Evolutionary conservation across 1,140 invertebrate genomes (phyloP).

Genomic region (Panulirus ornatus): DNA sequence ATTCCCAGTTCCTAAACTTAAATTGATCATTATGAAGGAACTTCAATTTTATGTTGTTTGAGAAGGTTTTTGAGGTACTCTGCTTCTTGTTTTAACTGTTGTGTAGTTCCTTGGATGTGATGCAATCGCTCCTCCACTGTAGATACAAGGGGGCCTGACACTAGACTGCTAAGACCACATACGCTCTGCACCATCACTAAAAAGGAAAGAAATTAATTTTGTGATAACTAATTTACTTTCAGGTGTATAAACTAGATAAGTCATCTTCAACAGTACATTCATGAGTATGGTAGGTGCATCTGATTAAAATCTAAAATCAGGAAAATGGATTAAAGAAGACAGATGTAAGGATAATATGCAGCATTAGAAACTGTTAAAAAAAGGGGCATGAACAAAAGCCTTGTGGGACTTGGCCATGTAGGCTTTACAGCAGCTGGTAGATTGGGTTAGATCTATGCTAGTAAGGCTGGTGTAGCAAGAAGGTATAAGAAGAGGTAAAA

Average conservation of each 20-base stretch:
- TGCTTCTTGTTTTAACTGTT: slow-evolving; percentile 53
- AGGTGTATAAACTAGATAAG: no score
- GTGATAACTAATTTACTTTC: neutral
- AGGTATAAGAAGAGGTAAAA: no score
- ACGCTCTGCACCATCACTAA: slow-evolving; percentile 65
- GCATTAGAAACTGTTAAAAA: neutral
- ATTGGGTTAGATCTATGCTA: no score
- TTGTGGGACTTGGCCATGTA: no score
- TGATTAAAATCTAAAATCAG: neutral
- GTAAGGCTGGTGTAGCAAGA: no score
- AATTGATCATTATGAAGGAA: slow-evolving; percentile 22
- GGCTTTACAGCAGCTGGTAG: no score
- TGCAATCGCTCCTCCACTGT: slow-evolving; percentile 44
- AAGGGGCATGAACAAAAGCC: neutral
- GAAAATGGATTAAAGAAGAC: neutral
- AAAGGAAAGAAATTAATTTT: no score
- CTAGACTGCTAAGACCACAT: slow-evolving; percentile 60
- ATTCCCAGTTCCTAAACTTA: no score
- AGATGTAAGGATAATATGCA: neutral
- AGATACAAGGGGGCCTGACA: slow-evolving; percentile 50
- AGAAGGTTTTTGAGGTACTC: slow-evolving; percentile 34
- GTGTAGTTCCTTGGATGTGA: slow-evolving; percentile 37
- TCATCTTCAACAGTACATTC: neutral
- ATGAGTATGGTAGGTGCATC: neutral
- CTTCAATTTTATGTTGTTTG: slow-evolving; percentile 31